A percentile compares a stretch with the other conserved stretches of the same genome.
Conservation (phyloP, 2,797 vertebrate genomes). For the Rhadinocentrus ornatus region DNA sequence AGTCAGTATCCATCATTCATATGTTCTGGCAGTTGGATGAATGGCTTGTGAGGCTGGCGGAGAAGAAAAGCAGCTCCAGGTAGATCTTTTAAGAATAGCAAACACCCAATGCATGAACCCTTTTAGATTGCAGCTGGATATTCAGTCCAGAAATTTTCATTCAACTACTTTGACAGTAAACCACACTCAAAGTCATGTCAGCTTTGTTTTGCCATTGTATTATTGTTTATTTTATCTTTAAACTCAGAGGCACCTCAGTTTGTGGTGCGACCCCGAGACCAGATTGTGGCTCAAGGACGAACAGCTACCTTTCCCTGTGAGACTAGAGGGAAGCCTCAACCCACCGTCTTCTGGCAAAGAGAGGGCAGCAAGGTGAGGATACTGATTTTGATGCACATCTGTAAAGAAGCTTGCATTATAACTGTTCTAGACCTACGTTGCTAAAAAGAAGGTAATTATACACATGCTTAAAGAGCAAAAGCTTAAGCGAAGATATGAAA, state of each 20-base stretch:
- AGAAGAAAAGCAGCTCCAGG: slow-evolving; percentile 28
- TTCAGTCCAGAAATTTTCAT: slow-evolving; percentile 11
- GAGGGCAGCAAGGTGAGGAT: slow-evolving; percentile 95
- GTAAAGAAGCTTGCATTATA: slow-evolving; percentile 4
- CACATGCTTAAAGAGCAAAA: background rate
- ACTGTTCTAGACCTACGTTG: background rate
- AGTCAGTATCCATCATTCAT: slow-evolving; percentile 48
- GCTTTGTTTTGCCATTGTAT: slow-evolving; percentile 38
- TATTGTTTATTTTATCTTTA: slow-evolving; percentile 63
- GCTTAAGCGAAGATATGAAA: slow-evolving; percentile 32
- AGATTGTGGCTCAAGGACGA: slow-evolving; percentile 95
- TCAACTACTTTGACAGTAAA: background rate
- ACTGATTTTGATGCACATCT: slow-evolving; percentile 10
- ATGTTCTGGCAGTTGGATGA: slow-evolving; percentile 51
- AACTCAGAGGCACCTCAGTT: slow-evolving; percentile 93
- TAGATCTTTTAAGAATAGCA: slow-evolving; percentile 16
- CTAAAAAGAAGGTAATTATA: slow-evolving; percentile 11
- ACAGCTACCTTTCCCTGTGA: slow-evolving; percentile 96
- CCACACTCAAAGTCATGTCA: background rate
- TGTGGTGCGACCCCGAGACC: slow-evolving; percentile 95
- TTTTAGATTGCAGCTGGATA: slow-evolving; percentile 37
- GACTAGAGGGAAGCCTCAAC: slow-evolving; percentile 97
- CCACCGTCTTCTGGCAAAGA: slow-evolving; percentile 98
- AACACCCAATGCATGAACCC: slow-evolving; percentile 63
- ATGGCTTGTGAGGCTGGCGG: slow-evolving; percentile 44